These are phyloP conservation scores for Paraplagusia blochii DNA, from an alignment of 2,113 vertebrate species.

Conservation along the genomic window DNA sequence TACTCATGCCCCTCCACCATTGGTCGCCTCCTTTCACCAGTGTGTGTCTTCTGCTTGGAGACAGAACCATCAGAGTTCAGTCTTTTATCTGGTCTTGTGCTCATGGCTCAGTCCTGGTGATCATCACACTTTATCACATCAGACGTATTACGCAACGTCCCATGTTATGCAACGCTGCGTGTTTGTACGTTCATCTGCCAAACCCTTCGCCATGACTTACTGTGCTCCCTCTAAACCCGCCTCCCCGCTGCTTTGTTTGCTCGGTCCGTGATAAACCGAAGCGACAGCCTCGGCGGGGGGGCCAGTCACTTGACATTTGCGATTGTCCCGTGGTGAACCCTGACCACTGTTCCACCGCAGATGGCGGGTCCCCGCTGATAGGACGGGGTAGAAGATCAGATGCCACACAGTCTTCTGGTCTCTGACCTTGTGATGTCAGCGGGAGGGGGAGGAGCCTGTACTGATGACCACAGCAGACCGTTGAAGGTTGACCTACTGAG, in stretches of 20 bases:
- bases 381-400: slow-evolving; percentile 45
- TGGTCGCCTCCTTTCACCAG: slow-evolving; percentile 65
- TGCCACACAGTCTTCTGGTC: slow-evolving; percentile 30
- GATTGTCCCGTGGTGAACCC: slow-evolving; percentile 55
- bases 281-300: slow-evolving; percentile 59
- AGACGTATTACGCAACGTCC: slow-evolving; percentile 54
- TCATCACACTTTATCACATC: slow-evolving; percentile 38
- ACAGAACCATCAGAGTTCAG: slow-evolving; percentile 59
- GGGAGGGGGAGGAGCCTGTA: slow-evolving; percentile 13
- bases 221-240: slow-evolving; percentile 9
- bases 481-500: slow-evolving; percentile 26
- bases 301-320: slow-evolving; percentile 62
- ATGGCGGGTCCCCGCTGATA: slow-evolving; percentile 38
- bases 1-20: slow-evolving; percentile 44
- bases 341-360: slow-evolving; percentile 51
- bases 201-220: slow-evolving; percentile 17
- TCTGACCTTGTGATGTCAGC: not conserved
- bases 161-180: slow-evolving; percentile 36
- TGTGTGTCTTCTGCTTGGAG: slow-evolving; percentile 73
- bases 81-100: slow-evolving; percentile 1
- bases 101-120: slow-evolving; percentile 17
- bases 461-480: slow-evolving; percentile 23
- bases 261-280: slow-evolving; percentile 39
- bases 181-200: slow-evolving; percentile 38
- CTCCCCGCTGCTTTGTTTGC: slow-evolving; percentile 20